phyloP scores from a whole-genome alignment of 2,113 vertebrate species.

The Eulacestoma nigropectus region DNA sequence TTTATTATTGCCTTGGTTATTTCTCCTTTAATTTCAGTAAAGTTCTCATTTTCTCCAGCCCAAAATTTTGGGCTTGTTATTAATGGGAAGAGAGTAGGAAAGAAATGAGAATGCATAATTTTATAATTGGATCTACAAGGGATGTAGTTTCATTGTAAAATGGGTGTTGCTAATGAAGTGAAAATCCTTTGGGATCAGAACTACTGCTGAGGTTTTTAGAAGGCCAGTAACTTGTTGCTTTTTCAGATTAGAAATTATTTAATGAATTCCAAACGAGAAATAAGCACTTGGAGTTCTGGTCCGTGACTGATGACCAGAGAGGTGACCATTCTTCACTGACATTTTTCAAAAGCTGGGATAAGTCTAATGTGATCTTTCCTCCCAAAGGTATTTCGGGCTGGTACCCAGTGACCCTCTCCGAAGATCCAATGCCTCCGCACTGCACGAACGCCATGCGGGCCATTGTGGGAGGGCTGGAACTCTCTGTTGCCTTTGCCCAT shows the following conservation, averaged over 20 bases:
- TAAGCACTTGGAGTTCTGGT: neutral
- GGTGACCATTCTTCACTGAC: rapidly evolving
- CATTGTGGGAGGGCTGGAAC: conserved; percentile 84
- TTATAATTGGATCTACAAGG: neutral
- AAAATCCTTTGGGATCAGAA: neutral
- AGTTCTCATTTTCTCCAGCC: neutral
- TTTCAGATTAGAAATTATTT: neutral
- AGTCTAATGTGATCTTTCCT: neutral
- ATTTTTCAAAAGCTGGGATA: neutral
- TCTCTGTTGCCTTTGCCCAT: conserved; percentile 82
- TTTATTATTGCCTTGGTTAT: neutral
- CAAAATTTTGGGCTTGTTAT: neutral
- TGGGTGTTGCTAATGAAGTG: neutral
- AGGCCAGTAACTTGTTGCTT: neutral
- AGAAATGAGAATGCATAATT: neutral
- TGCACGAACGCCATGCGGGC: conserved; percentile 40
- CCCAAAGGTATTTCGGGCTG: conserved; percentile 87
- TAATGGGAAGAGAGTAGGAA: neutral
- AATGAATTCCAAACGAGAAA: neutral
- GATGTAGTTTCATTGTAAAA: neutral
- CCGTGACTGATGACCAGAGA: neutral
- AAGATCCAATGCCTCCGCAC: neutral
- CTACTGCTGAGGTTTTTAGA: neutral
- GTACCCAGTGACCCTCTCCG: conserved; percentile 78
- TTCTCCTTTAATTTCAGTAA: neutral